phyloP scores from a whole-genome alignment of 2,888 invertebrate genomes.

The Dasysyrphus tricinctus region DNA sequence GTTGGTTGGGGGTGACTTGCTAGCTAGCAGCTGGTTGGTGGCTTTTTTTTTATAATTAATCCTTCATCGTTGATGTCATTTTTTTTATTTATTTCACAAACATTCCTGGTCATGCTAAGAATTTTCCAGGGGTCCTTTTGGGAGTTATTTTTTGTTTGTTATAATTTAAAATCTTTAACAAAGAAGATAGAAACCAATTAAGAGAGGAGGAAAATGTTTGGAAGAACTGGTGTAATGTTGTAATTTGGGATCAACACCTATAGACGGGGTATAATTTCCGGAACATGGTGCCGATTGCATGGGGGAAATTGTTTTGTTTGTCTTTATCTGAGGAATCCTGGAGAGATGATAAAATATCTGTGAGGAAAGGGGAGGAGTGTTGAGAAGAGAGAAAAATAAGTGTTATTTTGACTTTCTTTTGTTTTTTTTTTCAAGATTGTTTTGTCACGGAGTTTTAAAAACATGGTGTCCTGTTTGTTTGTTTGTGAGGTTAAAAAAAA shows the following conservation, averaged over 20 bases:
- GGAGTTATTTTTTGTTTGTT: slow-evolving; percentile 27
- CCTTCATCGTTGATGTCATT: slow-evolving; percentile 46
- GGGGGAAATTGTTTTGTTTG: slow-evolving; percentile 59
- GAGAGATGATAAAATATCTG: background rate
- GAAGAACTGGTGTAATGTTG: slow-evolving; percentile 65
- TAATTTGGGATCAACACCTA: slow-evolving; percentile 73
- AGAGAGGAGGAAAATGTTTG: slow-evolving; percentile 47
- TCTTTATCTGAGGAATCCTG: background rate
- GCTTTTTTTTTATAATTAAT: slow-evolving; percentile 46
- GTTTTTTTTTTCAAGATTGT: background rate
- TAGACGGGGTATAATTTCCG: slow-evolving; percentile 52
- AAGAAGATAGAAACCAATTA: slow-evolving; percentile 56
- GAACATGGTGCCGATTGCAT: slow-evolving; percentile 35
- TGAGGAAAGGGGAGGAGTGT: background rate
- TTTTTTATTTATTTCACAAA: slow-evolving; percentile 24
- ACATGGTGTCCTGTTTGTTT: background rate
- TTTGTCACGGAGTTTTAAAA: background rate
- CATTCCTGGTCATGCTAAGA: background rate
- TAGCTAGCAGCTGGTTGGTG: slow-evolving; percentile 7
- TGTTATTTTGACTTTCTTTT: background rate
- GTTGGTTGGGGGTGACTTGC: background rate
- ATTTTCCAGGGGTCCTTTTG: background rate
- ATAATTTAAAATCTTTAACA: slow-evolving; percentile 28
- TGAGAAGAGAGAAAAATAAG: background rate
- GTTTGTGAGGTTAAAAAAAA: background rate